These are phyloP conservation scores for Cheilosia pagana DNA, from an alignment of 2,888 invertebrate genomes.

Conservation along the genomic window DNA sequence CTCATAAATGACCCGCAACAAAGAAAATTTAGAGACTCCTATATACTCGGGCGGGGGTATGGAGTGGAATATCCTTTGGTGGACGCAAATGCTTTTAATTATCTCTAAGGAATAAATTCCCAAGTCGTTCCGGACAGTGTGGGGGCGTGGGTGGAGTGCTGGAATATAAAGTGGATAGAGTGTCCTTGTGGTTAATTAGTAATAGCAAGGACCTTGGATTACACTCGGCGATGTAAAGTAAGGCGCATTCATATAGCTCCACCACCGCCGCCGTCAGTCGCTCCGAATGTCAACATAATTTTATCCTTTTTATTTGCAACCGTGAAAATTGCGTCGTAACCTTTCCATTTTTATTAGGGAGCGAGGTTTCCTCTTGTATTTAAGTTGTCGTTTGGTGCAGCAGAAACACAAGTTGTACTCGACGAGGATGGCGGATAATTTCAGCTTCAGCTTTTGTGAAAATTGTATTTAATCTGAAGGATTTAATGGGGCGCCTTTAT, in stretches of 20 bases:
- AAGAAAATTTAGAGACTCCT: constrained; percentile 30
- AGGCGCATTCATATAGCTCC: constrained; percentile 6
- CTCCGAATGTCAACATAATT: constrained; percentile 65
- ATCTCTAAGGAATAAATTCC: constrained; percentile 58
- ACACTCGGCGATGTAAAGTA: constrained; percentile 22
- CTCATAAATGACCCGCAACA: constrained; percentile 35
- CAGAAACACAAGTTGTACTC: constrained; percentile 9
- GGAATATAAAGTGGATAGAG: constrained; percentile 57
- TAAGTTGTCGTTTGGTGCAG: constrained; percentile 48
- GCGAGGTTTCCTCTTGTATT: constrained; percentile 37
- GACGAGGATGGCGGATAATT: constrained; percentile 27
- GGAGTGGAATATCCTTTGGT: constrained; percentile 9
- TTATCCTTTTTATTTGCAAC: constrained; percentile 66
- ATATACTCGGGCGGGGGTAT: neutral
- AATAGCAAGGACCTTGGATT: constrained; percentile 53
- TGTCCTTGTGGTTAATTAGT: constrained; percentile 71
- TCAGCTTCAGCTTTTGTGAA: constrained; percentile 37
- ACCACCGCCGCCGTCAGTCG: neutral
- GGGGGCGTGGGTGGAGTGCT: constrained; percentile 12
- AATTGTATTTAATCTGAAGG: constrained; percentile 58
- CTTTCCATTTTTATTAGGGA: constrained; percentile 40
- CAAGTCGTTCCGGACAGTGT: neutral
- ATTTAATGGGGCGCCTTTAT: constrained; percentile 51
- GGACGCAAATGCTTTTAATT: constrained; percentile 59
- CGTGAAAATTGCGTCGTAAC: constrained; percentile 59